phyloP scores from a whole-genome alignment of 2,113 vertebrate genomes.

The Cephalopholis sonnerati region DNA sequence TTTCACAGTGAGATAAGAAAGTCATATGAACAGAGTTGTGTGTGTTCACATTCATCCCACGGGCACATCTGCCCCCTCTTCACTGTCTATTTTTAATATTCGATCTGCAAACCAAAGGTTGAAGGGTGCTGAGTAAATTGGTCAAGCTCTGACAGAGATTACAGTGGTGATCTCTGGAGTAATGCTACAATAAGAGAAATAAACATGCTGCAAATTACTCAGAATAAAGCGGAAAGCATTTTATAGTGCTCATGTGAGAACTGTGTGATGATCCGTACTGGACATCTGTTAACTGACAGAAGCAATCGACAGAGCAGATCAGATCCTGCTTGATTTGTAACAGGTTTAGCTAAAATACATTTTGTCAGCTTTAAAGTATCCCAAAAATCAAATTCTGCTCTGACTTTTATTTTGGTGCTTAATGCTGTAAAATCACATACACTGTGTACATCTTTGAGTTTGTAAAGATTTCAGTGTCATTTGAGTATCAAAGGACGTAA shows the following conservation, averaged over 20 bases:
- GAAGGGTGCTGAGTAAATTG: slow-evolving; percentile 39
- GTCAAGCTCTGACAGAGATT: slow-evolving; percentile 44
- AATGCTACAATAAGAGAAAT: slow-evolving; percentile 38
- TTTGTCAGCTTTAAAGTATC: slow-evolving; percentile 29
- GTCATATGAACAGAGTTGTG: slow-evolving; percentile 15
- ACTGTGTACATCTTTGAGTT: background rate
- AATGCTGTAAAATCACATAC: background rate
- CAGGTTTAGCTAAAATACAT: slow-evolving; percentile 39
- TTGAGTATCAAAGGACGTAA: background rate
- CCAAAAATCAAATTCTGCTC: background rate
- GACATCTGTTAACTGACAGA: slow-evolving; percentile 56
- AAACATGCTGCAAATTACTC: slow-evolving; percentile 47
- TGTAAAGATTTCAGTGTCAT: background rate
- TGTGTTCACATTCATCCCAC: slow-evolving; percentile 27
- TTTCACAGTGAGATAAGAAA: slow-evolving; percentile 26
- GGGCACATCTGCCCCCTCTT: slow-evolving; percentile 16
- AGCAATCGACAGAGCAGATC: slow-evolving; percentile 41
- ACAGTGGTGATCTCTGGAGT: slow-evolving; percentile 8
- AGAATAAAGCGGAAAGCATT: slow-evolving; percentile 48
- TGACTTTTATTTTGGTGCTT: background rate
- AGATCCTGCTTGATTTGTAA: slow-evolving; percentile 51
- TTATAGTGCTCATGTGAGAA: slow-evolving; percentile 30
- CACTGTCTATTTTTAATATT: slow-evolving; percentile 47
- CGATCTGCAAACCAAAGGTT: slow-evolving; percentile 36
- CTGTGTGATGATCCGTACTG: slow-evolving; percentile 18